phyloP scores from a whole-genome alignment of 2,888 invertebrate genomes.

The Dione juno region DNA sequence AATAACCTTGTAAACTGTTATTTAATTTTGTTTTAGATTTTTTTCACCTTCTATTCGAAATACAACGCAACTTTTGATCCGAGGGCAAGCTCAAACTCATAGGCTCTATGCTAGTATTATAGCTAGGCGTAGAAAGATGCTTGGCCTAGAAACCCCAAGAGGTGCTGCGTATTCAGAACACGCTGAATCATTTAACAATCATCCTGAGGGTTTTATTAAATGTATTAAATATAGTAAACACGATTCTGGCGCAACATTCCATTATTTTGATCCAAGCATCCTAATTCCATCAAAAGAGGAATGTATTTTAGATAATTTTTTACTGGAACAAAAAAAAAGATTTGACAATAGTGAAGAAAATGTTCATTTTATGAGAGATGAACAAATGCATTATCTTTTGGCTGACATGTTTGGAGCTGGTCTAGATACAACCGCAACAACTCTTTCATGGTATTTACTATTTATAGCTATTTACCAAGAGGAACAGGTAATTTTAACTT shows the following conservation, averaged over 20 bases:
- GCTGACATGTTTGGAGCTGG: constrained; percentile 94
- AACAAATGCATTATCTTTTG: constrained; percentile 89
- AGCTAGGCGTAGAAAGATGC: constrained; percentile 75
- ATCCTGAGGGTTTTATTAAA: constrained; percentile 71
- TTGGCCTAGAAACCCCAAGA: constrained; percentile 59
- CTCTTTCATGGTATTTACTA: constrained; percentile 91
- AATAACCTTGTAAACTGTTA: too few species aligned
- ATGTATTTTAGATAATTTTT: constrained; percentile 86
- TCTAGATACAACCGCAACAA: constrained; percentile 91
- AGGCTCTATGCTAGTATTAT: constrained; percentile 87
- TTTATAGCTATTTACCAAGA: constrained; percentile 88
- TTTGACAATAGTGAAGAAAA: constrained; percentile 67
- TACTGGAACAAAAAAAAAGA: constrained; percentile 84
- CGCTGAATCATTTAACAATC: constrained; percentile 61
- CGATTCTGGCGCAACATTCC: constrained; percentile 60
- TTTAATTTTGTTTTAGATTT: constrained; percentile 78
- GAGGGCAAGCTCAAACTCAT: constrained; percentile 89
- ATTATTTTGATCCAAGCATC: constrained; percentile 72
- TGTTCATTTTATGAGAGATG: constrained; percentile 83
- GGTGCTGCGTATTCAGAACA: constrained; percentile 65
- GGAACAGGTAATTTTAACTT: constrained; percentile 76
- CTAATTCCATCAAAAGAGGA: constrained; percentile 72
- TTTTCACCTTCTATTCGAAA: constrained; percentile 85
- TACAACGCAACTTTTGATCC: constrained; percentile 85
- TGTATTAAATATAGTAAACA: constrained; percentile 75